A percentile compares a stretch with the other conserved stretches of the same genome.
Evolutionary conservation across 2,797 vertebrate genomes (phyloP).

Genomic region (Heliangelus exortis): DNA sequence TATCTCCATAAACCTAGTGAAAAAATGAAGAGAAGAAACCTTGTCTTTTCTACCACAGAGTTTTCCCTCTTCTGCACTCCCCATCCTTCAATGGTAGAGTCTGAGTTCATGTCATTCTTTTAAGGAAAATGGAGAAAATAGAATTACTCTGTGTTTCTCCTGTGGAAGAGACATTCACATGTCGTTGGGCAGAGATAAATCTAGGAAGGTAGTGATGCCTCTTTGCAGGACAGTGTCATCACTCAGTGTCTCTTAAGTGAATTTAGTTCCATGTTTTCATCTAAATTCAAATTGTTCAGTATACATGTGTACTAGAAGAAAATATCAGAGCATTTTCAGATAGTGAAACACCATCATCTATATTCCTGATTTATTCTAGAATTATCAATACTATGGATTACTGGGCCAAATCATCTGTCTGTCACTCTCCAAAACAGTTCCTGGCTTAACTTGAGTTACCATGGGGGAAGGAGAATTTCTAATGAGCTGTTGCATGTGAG

Average conservation of each 20-base stretch:
- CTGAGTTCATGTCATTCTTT: neutral
- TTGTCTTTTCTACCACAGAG: neutral
- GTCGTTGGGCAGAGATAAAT: neutral
- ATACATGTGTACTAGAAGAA: neutral
- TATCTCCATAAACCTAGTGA: neutral
- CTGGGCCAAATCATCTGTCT: neutral
- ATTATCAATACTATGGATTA: neutral
- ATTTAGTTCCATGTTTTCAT: neutral
- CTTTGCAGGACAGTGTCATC: neutral
- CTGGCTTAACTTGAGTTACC: neutral
- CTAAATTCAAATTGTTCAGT: neutral
- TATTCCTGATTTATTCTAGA: neutral
- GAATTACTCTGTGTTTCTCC: neutral
- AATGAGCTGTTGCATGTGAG: neutral
- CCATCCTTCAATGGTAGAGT: neutral
- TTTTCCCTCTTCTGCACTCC: neutral
- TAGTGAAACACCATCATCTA: neutral
- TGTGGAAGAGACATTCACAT: neutral
- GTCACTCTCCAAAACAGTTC: neutral
- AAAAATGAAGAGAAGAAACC: neutral
- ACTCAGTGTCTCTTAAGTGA: neutral
- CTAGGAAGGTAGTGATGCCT: neutral
- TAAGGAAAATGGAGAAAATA: neutral
- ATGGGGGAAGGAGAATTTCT: neutral
- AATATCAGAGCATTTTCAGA: neutral